phyloP scores from a whole-genome alignment of 2,888 invertebrate genomes.

The Acanthosepion pharaonis region DNA sequence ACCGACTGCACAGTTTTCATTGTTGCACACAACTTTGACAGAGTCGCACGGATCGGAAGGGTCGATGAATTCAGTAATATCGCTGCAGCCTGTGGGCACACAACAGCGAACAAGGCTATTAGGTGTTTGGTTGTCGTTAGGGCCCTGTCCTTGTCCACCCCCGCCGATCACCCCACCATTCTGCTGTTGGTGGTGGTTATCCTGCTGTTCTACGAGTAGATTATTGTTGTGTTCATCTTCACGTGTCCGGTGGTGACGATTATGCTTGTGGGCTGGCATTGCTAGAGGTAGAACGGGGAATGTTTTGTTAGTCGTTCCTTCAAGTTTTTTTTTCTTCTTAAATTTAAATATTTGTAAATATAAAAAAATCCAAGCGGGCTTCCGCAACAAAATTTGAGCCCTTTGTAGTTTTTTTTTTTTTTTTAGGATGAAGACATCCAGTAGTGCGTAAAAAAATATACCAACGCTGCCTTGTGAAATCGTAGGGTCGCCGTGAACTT shows the following conservation, averaged over 20 bases:
- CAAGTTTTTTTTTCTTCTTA: not conserved
- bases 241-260: constrained; percentile 58
- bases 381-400: not conserved
- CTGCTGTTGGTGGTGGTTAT: constrained; percentile 49
- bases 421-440: not conserved
- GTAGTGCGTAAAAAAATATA: not conserved
- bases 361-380: not conserved
- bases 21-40: constrained; percentile 93
- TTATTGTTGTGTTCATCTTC: constrained; percentile 59
- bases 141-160: constrained; percentile 49
- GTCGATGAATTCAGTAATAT: constrained; percentile 62
- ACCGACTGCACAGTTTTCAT: constrained; percentile 90
- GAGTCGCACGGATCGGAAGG: constrained; percentile 75
- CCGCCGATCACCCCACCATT: constrained; percentile 49
- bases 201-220: constrained; percentile 50
- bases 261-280: constrained; percentile 68
- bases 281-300: constrained; percentile 44
- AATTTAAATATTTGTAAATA: not conserved
- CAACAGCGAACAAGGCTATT: constrained; percentile 63
- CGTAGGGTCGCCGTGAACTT: not conserved
- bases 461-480: constrained; percentile 33
- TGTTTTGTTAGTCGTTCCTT: not conserved
- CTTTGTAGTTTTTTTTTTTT: not conserved
- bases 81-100: constrained; percentile 62
- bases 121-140: constrained; percentile 46